Conservation (phyloP, 2,888 invertebrate species). For the Electrophaes corylata region DNA sequence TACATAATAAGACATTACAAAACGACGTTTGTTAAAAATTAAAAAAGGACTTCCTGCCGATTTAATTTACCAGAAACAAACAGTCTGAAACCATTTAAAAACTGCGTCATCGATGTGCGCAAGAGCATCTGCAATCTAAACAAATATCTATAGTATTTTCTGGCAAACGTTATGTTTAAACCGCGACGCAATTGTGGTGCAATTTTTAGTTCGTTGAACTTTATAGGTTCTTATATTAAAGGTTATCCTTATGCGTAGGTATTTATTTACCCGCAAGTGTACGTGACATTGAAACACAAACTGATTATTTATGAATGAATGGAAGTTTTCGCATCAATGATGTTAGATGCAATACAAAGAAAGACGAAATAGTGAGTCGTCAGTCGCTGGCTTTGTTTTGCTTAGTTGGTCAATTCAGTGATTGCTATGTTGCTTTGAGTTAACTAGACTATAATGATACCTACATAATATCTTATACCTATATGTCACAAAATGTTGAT, state of each 20-base stretch:
- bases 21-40: no score
- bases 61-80: background rate
- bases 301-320: slow-evolving; percentile 24
- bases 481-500: no score
- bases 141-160: slow-evolving; percentile 68
- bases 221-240: slow-evolving; percentile 35
- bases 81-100: slow-evolving; percentile 22
- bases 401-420: background rate
- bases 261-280: slow-evolving; percentile 16
- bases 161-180: slow-evolving; percentile 48
- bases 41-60: no score
- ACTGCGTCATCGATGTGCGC: slow-evolving; percentile 50
- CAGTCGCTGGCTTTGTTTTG: background rate
- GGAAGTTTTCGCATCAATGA: slow-evolving; percentile 18
- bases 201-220: slow-evolving; percentile 62
- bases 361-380: slow-evolving; percentile 12
- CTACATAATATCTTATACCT: background rate
- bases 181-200: slow-evolving; percentile 46
- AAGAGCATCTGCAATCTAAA: slow-evolving; percentile 44
- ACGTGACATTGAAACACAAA: slow-evolving; percentile 27
- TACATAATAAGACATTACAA: no score
- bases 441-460: background rate
- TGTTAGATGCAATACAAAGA: slow-evolving; percentile 6
- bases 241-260: slow-evolving; percentile 21
- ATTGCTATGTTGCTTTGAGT: background rate